Conservation (phyloP, 23 tunicate genomes). For the Trididemnum miniatum region DNA sequence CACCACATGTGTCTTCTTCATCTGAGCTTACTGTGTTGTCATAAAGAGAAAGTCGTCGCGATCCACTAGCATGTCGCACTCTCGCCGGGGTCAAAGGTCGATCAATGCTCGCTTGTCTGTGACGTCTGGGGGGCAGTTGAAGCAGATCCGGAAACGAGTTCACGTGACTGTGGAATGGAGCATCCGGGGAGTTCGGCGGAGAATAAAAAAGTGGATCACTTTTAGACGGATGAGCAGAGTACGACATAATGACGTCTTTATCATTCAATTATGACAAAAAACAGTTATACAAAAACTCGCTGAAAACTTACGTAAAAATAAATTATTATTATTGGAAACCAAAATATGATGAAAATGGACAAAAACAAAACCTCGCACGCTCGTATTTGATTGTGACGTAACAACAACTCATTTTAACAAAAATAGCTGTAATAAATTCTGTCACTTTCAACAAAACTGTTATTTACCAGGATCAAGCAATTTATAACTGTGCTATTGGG, state of each 20-base stretch:
- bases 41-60: not conserved
- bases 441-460: too few relatives aligned
- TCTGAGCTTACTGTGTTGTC: conserved; percentile 3
- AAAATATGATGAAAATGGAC: too few relatives aligned
- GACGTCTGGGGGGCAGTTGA: not conserved
- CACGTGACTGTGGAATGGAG: not conserved
- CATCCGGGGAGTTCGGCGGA: not conserved
- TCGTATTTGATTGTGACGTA: too few relatives aligned
- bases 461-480: too few relatives aligned
- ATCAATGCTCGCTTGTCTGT: not conserved
- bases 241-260: not conserved
- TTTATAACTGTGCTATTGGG: too few relatives aligned
- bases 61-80: conserved; percentile 13
- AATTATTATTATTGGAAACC: too few relatives aligned
- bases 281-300: too few relatives aligned
- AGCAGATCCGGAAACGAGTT: not conserved
- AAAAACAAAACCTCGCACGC: too few relatives aligned
- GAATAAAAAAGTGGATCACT: not conserved
- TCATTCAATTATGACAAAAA: too few relatives aligned
- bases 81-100: conserved; percentile 58
- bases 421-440: too few relatives aligned
- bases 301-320: too few relatives aligned
- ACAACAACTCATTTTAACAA: too few relatives aligned
- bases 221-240: not conserved
- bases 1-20: not conserved